These are phyloP conservation scores for Ellobium chinense DNA, from an alignment of 2,888 invertebrate species.

Conservation along the genomic window DNA sequence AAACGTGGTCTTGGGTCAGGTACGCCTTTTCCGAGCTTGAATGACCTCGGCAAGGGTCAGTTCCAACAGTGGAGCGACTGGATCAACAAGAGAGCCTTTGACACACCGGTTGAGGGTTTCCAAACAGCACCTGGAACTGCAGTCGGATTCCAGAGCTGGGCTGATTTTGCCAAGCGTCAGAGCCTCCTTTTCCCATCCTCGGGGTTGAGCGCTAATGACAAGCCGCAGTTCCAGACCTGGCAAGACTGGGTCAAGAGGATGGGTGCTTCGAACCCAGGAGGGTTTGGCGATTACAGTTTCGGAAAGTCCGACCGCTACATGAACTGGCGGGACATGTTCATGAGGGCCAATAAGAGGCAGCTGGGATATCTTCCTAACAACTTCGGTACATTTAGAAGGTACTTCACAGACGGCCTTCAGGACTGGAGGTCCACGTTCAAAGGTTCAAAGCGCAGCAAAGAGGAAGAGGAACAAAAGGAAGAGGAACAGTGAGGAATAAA, in stretches of 20 bases:
- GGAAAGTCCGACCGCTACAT: slow-evolving; percentile 36
- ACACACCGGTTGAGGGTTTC: neutral
- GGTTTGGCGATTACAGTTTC: neutral
- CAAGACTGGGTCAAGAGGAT: slow-evolving; percentile 41
- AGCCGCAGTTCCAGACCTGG: slow-evolving; percentile 36
- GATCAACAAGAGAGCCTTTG: slow-evolving; percentile 10
- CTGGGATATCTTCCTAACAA: slow-evolving; percentile 27
- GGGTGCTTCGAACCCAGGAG: neutral
- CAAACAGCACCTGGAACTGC: neutral
- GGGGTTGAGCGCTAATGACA: neutral
- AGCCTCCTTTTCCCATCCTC: neutral
- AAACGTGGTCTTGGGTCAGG: neutral
- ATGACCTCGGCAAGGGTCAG: slow-evolving; percentile 5
- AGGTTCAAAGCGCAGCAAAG: slow-evolving; percentile 37
- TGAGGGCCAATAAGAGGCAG: slow-evolving; percentile 36
- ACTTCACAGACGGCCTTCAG: slow-evolving; percentile 54
- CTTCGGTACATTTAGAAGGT: slow-evolving; percentile 24
- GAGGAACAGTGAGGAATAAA: neutral
- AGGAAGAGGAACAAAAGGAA: neutral
- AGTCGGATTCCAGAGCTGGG: slow-evolving; percentile 31
- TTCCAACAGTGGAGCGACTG: slow-evolving; percentile 32
- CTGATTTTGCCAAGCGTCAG: slow-evolving; percentile 17
- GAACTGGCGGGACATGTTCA: slow-evolving; percentile 35
- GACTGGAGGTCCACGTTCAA: slow-evolving; percentile 53
- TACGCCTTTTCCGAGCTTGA: neutral